These are phyloP conservation scores for Ceratina calcarata DNA, from an alignment of 1,140 invertebrate species.

Conservation along the genomic window DNA sequence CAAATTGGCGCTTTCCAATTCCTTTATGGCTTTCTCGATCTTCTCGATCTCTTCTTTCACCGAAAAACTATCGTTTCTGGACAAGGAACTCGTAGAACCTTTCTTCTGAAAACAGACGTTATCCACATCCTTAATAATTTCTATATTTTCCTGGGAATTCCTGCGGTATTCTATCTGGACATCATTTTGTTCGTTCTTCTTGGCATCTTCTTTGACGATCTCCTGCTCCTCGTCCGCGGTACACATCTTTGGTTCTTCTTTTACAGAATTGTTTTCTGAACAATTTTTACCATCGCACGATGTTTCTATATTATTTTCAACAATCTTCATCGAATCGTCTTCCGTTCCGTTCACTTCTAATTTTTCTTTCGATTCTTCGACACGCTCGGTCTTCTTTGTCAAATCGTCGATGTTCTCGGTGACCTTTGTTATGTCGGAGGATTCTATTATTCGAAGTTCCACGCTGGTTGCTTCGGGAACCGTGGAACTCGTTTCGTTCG, in stretches of 20 bases:
- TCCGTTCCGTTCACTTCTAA: not conserved
- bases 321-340: not conserved
- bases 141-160: constrained; percentile 52
- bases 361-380: constrained; percentile 3
- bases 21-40: constrained; percentile 75
- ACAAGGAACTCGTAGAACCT: constrained; percentile 48
- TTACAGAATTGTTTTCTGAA: not conserved
- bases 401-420: constrained; percentile 67
- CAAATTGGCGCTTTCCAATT: constrained; percentile 65
- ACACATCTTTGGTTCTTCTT: not conserved
- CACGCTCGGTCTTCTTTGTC: constrained; percentile 60
- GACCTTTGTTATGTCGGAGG: constrained; percentile 58
- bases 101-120: constrained; percentile 46
- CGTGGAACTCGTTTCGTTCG: not conserved
- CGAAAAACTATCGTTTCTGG: constrained; percentile 70
- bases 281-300: not conserved
- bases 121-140: constrained; percentile 57
- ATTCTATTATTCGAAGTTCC: constrained; percentile 64
- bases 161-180: constrained; percentile 53
- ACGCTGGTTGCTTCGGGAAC: constrained; percentile 31
- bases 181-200: not conserved
- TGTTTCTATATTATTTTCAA: not conserved
- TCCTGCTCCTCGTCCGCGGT: not conserved
- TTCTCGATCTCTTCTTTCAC: constrained; percentile 77
- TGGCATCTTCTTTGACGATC: not conserved